phyloP scores from a whole-genome alignment of 2,888 invertebrate genomes.

The Clepsis dumicolana region DNA sequence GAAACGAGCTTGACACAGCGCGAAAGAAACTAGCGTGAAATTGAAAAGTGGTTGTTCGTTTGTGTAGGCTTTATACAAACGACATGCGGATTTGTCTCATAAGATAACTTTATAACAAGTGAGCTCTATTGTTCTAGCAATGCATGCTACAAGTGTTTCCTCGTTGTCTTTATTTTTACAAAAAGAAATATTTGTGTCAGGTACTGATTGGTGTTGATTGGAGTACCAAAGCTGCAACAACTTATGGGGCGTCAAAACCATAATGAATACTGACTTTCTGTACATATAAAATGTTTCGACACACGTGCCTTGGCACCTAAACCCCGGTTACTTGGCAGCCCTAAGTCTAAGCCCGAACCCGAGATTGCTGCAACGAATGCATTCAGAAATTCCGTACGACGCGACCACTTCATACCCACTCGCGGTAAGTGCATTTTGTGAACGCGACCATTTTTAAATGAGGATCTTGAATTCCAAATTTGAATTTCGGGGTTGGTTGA shows the following conservation, averaged over 20 bases:
- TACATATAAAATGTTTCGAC: conserved; percentile 9
- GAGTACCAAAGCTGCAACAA: neutral
- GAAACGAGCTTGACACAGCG: neutral
- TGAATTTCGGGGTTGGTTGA: conserved; percentile 34
- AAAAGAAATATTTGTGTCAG: too few species aligned
- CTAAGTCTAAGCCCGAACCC: conserved; percentile 48
- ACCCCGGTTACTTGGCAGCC: conserved; percentile 30
- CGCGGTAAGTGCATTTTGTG: conserved; percentile 54
- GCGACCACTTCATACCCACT: conserved; percentile 54
- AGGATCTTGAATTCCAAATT: conserved; percentile 42
- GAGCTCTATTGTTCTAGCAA: too few species aligned
- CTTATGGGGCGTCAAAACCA: neutral
- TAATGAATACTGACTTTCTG: neutral
- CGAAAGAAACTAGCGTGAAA: neutral
- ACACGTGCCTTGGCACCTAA: conserved; percentile 6
- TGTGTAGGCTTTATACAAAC: too few species aligned
- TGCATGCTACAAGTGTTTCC: too few species aligned
- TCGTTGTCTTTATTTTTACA: too few species aligned
- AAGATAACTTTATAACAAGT: too few species aligned
- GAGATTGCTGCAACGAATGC: conserved; percentile 73
- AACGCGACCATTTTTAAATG: conserved; percentile 47
- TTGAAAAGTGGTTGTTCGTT: too few species aligned
- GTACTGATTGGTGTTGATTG: too few species aligned
- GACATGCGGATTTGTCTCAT: too few species aligned
- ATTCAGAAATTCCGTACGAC: conserved; percentile 54